phyloP scores from a whole-genome alignment of 2,113 vertebrate species.

The Sitta europaea region DNA sequence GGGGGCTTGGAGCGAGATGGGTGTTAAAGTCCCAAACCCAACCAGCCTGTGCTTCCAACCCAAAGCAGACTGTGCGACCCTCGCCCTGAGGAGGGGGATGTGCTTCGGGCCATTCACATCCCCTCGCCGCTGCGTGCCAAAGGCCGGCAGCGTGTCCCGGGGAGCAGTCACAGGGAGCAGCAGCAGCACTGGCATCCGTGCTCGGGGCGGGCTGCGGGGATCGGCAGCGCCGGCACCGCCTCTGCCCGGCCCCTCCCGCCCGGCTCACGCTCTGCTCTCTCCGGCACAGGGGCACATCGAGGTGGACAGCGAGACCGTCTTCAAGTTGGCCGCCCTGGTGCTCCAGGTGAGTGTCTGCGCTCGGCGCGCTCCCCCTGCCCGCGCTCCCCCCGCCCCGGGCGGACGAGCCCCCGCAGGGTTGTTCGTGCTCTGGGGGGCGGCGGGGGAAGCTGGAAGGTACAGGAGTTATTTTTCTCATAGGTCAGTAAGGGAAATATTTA shows the following conservation, averaged over 20 bases:
- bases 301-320: constrained; percentile 87
- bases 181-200: too few species aligned
- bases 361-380: fast-evolving
- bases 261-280: neutral
- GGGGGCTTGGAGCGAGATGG: neutral
- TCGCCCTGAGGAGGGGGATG: neutral
- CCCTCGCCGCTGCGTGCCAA: fast-evolving
- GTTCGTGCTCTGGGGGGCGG: fast-evolving
- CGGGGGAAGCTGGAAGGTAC: neutral
- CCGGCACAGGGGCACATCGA: constrained; percentile 84
- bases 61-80: too few species aligned
- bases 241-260: neutral
- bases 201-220: too few species aligned
- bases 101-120: fast-evolving
- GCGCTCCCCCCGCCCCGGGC: fast-evolving
- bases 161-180: fast-evolving
- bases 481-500: neutral
- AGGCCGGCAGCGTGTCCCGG: neutral
- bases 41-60: too few species aligned
- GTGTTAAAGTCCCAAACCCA: neutral
- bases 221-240: neutral
- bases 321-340: constrained; percentile 89
- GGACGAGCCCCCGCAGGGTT: neutral
- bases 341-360: constrained; percentile 84
- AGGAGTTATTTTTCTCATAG: neutral